phyloP scores from a whole-genome alignment of 2,888 invertebrate species.

The Troglohyphantes excavatus region DNA sequence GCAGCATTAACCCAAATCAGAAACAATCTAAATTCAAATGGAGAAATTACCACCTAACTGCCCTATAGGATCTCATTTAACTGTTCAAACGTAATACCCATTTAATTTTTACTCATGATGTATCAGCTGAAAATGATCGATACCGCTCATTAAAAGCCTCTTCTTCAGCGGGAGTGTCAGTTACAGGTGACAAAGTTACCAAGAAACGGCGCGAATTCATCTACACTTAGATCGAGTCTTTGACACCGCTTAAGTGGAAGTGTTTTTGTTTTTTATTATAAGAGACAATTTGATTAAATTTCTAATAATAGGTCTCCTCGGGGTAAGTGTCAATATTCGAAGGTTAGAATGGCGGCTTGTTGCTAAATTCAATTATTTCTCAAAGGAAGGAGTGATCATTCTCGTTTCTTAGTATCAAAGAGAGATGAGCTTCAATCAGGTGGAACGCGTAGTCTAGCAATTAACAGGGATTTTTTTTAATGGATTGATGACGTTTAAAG shows the following conservation, averaged over 20 bases:
- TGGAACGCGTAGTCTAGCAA: conserved; percentile 13
- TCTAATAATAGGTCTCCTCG: background rate
- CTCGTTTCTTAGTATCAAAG: conserved; percentile 14
- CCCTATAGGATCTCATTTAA: background rate
- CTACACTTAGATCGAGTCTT: background rate
- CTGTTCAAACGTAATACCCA: conserved; percentile 11
- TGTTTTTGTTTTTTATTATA: background rate
- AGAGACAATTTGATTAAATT: background rate
- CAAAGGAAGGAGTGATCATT: background rate
- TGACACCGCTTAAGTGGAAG: background rate
- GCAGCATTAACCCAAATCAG: too few relatives aligned
- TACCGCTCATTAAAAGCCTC: conserved; percentile 7
- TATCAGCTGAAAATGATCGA: conserved; percentile 36
- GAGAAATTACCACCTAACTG: background rate
- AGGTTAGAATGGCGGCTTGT: background rate
- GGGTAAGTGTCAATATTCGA: background rate
- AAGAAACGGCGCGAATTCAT: background rate
- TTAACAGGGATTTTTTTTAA: conserved; percentile 21
- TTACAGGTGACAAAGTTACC: conserved; percentile 23
- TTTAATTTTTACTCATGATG: conserved; percentile 5
- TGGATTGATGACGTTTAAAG: conserved; percentile 16
- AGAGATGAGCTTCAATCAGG: conserved; percentile 9
- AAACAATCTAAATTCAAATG: background rate
- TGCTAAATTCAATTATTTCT: background rate
- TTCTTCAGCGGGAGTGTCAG: background rate